Evolutionary conservation across 2,888 invertebrate genomes (phyloP).

Genomic region (Sphaerophoria taeniata): DNA sequence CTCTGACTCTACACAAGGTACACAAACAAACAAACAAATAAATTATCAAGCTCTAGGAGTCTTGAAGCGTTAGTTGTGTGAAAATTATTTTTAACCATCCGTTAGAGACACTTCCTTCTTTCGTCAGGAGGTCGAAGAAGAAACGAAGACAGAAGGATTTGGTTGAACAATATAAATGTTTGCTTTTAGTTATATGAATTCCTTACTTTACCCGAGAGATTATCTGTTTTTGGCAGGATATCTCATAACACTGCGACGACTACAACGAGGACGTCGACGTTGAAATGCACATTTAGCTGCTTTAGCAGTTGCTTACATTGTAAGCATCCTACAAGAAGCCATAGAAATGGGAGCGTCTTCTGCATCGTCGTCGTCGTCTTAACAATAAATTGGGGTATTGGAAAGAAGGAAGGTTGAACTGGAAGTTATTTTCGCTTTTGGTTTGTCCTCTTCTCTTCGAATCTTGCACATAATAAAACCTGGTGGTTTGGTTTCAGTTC

Average conservation of each 20-base stretch:
- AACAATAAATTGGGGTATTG: neutral
- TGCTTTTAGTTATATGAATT: neutral
- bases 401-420: too few relatives aligned
- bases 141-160: neutral
- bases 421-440: constrained; percentile 2
- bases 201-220: neutral
- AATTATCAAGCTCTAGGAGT: constrained; percentile 43
- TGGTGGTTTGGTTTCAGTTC: constrained; percentile 55
- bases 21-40: constrained; percentile 50
- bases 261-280: too few relatives aligned
- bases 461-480: constrained; percentile 42
- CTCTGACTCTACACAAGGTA: neutral
- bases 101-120: constrained; percentile 1
- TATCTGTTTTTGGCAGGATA: constrained; percentile 61
- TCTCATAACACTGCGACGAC: constrained; percentile 66
- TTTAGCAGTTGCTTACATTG: constrained; percentile 69
- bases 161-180: neutral
- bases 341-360: neutral
- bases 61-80: constrained; percentile 16
- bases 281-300: constrained; percentile 62
- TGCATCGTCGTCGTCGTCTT: neutral
- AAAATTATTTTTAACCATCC: constrained; percentile 49
- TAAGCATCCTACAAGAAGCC: constrained; percentile 55
- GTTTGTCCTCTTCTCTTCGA: neutral
- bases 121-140: too few relatives aligned